Base-by-base conservation (phyloP, 2,113 vertebrate genomes). In the Eulemur rufifrons region DNA sequence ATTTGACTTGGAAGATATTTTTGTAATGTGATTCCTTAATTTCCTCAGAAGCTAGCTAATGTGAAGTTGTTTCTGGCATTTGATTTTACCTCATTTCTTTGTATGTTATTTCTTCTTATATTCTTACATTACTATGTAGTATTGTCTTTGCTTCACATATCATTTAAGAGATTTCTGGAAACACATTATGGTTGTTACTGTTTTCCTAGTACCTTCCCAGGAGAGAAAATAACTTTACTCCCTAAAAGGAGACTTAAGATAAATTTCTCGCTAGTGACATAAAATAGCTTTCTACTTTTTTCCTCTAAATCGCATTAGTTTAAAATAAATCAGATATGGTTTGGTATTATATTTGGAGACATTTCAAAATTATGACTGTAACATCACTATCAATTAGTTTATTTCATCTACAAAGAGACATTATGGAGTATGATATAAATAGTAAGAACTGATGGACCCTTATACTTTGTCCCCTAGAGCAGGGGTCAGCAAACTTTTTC, bases 261-360 rank as follows among this genome's bases (percentile, higher is more conserved):
- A 94, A 94, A 90, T 92, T 95, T 96, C 84, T 95, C 92, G 92
- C 84, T 71, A 94, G 78, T 92, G 56, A 92, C 85, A 91, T 86
- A 92, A 93, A 92, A 93, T 66, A 89, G 20, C 17, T 86, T 94
- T 76, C 25, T 23, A 94, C 73, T 71, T 92, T 91, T 94, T 37
- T 4, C 56, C 6, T n/a, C 47, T n/a, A 61, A 88, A 96, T 85
- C 37, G 91, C 39, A 77, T 92, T 73, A 45, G 63, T 68, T 97
- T 97, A 80, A 96, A 95, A 89, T 88, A 96, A 93, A 93, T 94
- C 37, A 97, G 27, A 69, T 42, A 85, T 25, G 20, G 52, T 85
- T 91, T 87, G 34, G 25, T 54, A 74, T 71, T 81, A 64, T 91
- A 59, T 92, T 83, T 83, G 64, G 63, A 96, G 37, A 77, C 15